These are phyloP conservation scores for Euleptes europaea DNA, from an alignment of 2,113 vertebrate species.

Conservation along the genomic window DNA sequence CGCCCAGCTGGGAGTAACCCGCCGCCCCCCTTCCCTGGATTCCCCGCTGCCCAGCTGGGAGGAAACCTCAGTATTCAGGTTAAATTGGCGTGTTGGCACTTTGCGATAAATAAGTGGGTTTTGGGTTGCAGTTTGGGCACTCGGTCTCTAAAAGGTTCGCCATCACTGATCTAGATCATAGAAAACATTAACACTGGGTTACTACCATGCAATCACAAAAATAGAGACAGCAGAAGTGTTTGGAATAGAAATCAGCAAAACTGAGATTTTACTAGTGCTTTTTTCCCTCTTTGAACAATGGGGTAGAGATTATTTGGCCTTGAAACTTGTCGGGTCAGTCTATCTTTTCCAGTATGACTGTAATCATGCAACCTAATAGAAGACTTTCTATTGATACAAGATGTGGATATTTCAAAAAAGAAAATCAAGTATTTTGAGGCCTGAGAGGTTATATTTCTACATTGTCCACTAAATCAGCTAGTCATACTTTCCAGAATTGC, in stretches of 20 bases:
- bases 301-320: background rate
- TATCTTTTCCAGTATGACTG: background rate
- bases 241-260: background rate
- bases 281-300: too few relatives aligned
- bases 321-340: background rate
- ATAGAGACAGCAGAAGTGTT: background rate
- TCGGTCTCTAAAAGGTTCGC: too few relatives aligned
- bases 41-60: too few relatives aligned
- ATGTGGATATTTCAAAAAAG: background rate
- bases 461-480: background rate
- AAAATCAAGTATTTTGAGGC: background rate
- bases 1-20: too few relatives aligned
- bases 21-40: too few relatives aligned
- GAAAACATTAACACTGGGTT: background rate
- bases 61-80: too few relatives aligned
- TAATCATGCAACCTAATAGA: background rate
- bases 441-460: background rate
- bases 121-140: too few relatives aligned
- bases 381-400: background rate
- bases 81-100: too few relatives aligned
- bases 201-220: background rate
- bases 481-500: background rate
- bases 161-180: too few relatives aligned
- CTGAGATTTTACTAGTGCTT: background rate
- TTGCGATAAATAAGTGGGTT: too few relatives aligned